phyloP scores from a whole-genome alignment of 1,140 invertebrate species.

The Calephelis virginiensis region DNA sequence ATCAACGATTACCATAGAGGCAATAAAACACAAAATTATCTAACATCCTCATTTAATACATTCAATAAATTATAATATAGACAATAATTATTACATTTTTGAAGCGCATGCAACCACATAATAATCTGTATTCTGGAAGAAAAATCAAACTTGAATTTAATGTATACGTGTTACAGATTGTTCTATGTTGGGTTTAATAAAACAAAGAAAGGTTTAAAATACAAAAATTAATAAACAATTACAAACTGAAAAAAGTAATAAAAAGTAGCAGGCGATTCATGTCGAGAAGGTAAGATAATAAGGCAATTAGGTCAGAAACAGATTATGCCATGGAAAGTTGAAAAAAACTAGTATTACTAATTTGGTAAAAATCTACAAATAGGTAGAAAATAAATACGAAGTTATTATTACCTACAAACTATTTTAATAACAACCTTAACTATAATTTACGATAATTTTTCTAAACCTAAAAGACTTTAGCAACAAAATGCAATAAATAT shows the following conservation, averaged over 20 bases:
- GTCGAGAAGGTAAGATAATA: no score
- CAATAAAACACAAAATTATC: conserved; percentile 45
- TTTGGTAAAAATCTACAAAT: conserved; percentile 34
- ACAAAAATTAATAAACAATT: no score
- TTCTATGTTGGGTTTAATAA: no score
- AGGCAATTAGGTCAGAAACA: no score
- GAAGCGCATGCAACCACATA: conserved; percentile 51
- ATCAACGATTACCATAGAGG: no score
- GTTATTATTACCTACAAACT: conserved; percentile 44
- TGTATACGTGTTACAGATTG: no score
- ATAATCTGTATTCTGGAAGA: conserved; percentile 32
- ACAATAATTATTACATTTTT: conserved; percentile 46
- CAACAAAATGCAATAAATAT: conserved; percentile 57
- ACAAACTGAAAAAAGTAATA: no score
- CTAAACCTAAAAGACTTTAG: conserved; percentile 36
- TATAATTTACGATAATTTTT: conserved; percentile 53
- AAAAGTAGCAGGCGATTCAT: no score
- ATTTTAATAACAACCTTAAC: conserved; percentile 44
- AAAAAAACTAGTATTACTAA: conserved; percentile 29
- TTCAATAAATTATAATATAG: conserved; percentile 71
- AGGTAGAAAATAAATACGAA: conserved; percentile 58
- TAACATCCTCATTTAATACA: conserved; percentile 73
- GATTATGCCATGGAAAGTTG: conserved; percentile 41
- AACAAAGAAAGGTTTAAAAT: no score
- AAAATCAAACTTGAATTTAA: no score